Base-by-base conservation (phyloP, 2,888 invertebrate species). In the Lycia hirtaria region DNA sequence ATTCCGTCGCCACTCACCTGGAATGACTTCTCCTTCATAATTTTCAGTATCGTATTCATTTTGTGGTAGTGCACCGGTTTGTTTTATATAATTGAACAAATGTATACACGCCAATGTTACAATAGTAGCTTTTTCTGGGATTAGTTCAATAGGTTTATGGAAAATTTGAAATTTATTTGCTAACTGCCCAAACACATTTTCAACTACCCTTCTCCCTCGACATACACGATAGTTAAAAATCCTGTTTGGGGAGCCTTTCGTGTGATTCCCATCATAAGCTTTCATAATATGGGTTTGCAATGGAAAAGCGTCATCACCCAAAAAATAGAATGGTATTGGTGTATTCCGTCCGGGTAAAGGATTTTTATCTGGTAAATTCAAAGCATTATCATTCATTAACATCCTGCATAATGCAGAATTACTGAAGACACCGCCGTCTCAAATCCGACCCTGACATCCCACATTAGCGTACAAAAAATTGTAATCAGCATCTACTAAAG, bases 401-500 rank as follows among this genome's bases (percentile, higher is more conserved):
- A 45, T 33, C 45, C 38, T 48, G 70, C 65, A 56, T 50, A 22
- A 48, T 43, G 33, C 9, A 28, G 55, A 38, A 35, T 48, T 49
- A 41, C 15, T 10, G 40, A 60, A 58, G 7, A 62, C 54, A 7
- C 62, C 62, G 3, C 61, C 62, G 44, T 65, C 62, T 3, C 45
- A 52, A 22, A 60, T 60, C 10, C 59, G 52, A 24, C 62, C 70
- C 41, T 68, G 56, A 26, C 59, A 44, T n/a, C 37, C 37, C 19
- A 38, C 38, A 38, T 38, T 38, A 22, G 22, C 38, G 38, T 65
- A 75, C 6, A 71, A 60, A 65, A 81, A 81, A n/a, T 75, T 73
- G 57, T 81, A 85, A 57, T 84, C 65, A 14, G 80, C 79, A 68
- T 85, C 81, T 6, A 75, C 81, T 45, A 81, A 33, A 7, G 64